These are phyloP conservation scores for Eucera pruinosa DNA, from an alignment of 2,888 invertebrate genomes.

Conservation along the genomic window DNA sequence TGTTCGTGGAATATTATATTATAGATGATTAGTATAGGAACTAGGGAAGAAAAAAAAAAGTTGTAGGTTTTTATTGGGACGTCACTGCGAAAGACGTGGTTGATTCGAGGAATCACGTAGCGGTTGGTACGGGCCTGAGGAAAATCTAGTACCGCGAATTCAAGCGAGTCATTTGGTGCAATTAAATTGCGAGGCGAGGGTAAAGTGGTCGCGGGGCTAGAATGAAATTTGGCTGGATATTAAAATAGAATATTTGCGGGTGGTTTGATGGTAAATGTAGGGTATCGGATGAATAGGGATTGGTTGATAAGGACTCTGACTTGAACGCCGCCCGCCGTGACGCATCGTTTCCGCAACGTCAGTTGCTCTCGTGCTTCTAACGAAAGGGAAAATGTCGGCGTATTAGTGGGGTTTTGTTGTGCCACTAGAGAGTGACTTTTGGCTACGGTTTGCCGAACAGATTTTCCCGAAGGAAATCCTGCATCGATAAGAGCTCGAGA, in stretches of 20 bases:
- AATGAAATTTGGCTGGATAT: constrained; percentile 32
- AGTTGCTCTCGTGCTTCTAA: constrained; percentile 69
- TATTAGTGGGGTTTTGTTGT: constrained; percentile 84
- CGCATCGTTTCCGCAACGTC: constrained; percentile 77
- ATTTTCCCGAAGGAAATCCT: constrained; percentile 45
- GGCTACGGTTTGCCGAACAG: constrained; percentile 57
- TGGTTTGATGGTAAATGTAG: background rate
- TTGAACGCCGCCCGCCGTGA: constrained; percentile 64
- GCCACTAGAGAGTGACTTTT: constrained; percentile 79
- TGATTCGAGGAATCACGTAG: background rate
- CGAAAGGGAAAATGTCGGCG: constrained; percentile 86
- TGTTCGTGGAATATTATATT: no score
- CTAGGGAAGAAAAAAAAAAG: background rate
- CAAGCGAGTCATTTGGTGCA: constrained; percentile 62
- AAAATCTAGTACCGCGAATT: constrained; percentile 44
- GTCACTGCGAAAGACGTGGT: constrained; percentile 5
- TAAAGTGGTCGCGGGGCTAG: background rate
- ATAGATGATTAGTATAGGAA: background rate
- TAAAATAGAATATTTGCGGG: constrained; percentile 21
- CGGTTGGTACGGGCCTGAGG: constrained; percentile 47
- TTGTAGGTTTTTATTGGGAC: constrained; percentile 4
- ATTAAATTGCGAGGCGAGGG: constrained; percentile 18
- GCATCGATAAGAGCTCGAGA: constrained; percentile 35
- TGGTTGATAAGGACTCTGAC: constrained; percentile 43
- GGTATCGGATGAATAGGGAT: constrained; percentile 2